Evolutionary conservation across 2,888 invertebrate genomes (phyloP).

Genomic region (Synergus laeviventris): DNA sequence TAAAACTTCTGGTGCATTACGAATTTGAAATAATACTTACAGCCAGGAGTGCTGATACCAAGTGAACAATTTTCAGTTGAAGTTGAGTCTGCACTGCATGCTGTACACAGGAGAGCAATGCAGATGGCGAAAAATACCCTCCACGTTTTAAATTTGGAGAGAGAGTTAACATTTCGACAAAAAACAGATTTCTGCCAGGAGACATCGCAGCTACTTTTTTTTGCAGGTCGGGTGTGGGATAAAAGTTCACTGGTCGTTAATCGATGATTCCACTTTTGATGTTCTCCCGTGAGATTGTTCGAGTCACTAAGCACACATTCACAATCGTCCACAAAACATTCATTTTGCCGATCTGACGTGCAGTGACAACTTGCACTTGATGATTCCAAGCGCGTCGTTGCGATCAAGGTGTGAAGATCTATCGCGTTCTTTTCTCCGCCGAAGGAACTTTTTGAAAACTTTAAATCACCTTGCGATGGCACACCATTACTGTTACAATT

Average conservation of each 20-base stretch:
- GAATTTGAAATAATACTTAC: constrained; percentile 61
- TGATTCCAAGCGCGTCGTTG: constrained; percentile 11
- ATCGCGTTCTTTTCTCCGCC: constrained; percentile 12
- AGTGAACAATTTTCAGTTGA: constrained; percentile 56
- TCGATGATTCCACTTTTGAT: constrained; percentile 34
- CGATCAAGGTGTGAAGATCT: constrained; percentile 26
- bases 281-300: constrained; percentile 23
- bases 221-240: constrained; percentile 35
- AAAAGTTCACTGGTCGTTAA: constrained; percentile 38
- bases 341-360: constrained; percentile 29
- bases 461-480: neutral
- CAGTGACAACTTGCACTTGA: constrained; percentile 26
- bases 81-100: constrained; percentile 51
- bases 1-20: neutral
- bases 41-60: constrained; percentile 69
- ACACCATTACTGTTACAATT: neutral
- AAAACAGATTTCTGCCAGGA: constrained; percentile 40
- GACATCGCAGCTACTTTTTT: constrained; percentile 45
- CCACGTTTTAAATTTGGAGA: constrained; percentile 56
- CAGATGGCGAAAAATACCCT: constrained; percentile 55
- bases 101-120: constrained; percentile 55
- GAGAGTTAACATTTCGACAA: constrained; percentile 38
- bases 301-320: constrained; percentile 18
- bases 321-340: constrained; percentile 25
- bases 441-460: constrained; percentile 4